Evolutionary conservation across 2,888 invertebrate species (phyloP).

Genomic region (Urechis unicinctus): DNA sequence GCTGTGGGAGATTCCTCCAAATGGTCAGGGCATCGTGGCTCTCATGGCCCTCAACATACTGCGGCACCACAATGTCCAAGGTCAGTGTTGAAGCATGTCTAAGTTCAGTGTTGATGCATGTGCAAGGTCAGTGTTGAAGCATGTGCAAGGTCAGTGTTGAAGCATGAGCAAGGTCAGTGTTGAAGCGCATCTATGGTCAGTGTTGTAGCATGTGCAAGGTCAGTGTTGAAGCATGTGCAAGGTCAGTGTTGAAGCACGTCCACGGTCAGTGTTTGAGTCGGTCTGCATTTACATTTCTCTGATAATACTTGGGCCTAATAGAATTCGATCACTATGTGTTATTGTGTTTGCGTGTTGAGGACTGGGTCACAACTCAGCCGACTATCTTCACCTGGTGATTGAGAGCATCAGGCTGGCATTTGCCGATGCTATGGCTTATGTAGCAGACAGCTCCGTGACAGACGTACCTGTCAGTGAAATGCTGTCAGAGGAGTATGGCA

Average conservation of each 20-base stretch:
- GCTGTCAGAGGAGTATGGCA: slow-evolving; percentile 44
- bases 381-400: slow-evolving; percentile 48
- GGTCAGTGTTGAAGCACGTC: neutral
- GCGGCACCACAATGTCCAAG: slow-evolving; percentile 43
- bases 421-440: slow-evolving; percentile 42
- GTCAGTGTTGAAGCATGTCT: neutral
- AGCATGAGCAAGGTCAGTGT: too few relatives aligned
- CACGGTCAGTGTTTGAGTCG: neutral
- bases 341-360: slow-evolving; percentile 16
- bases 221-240: neutral
- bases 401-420: slow-evolving; percentile 48
- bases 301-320: too few relatives aligned
- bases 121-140: neutral
- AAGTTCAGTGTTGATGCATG: neutral
- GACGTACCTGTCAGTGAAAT: slow-evolving; percentile 35
- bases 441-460: slow-evolving; percentile 40
- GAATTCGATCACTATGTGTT: too few relatives aligned
- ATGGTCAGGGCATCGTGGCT: slow-evolving; percentile 50
- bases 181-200: too few relatives aligned
- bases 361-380: slow-evolving; percentile 44
- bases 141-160: too few relatives aligned
- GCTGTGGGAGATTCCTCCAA: slow-evolving; percentile 50
- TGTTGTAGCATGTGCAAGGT: neutral
- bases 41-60: slow-evolving; percentile 48
- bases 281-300: too few relatives aligned